Evolutionary conservation across 2,113 vertebrate species (phyloP), one percentile per base, ranked within the genome.

Genomic region (Mastomys natalensis): DNA sequence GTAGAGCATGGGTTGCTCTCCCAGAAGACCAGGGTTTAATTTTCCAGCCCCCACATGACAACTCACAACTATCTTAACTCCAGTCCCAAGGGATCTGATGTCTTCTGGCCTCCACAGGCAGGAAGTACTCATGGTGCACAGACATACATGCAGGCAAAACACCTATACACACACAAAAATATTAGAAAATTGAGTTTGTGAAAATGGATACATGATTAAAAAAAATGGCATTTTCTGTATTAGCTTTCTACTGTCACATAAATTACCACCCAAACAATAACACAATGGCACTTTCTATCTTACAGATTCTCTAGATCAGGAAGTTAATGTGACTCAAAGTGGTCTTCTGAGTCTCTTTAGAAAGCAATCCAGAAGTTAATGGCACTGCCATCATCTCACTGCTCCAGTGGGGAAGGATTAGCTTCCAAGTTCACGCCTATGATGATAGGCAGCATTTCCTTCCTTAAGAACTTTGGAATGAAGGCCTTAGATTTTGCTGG

Each of bases 171-270:
- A 31, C 13, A 34, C 22, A 68, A 19, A 45, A 64, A 11, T 17
- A 31, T 85, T 62, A 43, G 10, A 31, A 85, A 85, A 64, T 45
- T 43, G 58, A 64, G 58, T 31, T 31, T 45, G 0, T 26, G 5
- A 89, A 93, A 94, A 90, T 70, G 34, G 53, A 91, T 51, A 90
- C 4, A 94, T 77, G n/a, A 97, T 93, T 89, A 91, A 62, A n/a
- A 78, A 93, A 95, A 85, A 40, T 85, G 31, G 16, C 73, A 73
- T 76, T 90, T 3, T 55, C 70, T 76, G 17, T 88, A 60, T 77
- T 95, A 77, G 15, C 93, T 87, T 87, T 45, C 26, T 96, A 11
- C 72, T 80, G 29, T 51, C 45, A 43, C 10, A 72, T 45, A 45
- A 85, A 66, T 84, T 94, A 62, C 45, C 9, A 51, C n/a, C 51